Base-by-base conservation (phyloP, 2,797 vertebrate species). In the Pseudochirops cupreus region DNA sequence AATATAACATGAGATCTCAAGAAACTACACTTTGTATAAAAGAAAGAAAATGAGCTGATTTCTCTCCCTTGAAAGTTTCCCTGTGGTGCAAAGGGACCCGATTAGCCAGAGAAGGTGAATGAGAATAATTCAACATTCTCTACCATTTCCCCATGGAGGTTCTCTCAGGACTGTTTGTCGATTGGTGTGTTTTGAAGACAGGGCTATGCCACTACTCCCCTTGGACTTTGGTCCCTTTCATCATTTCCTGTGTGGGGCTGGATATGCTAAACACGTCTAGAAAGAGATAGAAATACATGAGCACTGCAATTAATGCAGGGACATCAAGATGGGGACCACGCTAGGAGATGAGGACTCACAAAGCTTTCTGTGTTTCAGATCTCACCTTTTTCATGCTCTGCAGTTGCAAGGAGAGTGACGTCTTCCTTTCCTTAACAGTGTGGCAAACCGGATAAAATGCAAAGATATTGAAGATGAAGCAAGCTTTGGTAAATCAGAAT, bases 81-180 rank as follows among this genome's bases (percentile, higher is more conserved):
- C 56, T 94, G 94, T 91, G 59, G 55, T 67, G 92, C 58, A 91
- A 96, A 97, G 93, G 90, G 91, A 96, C 91, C 59, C 18, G 46
- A 96, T 98, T 97, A 97, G 91, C 93, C 56, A 91, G 92, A 96
- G 95, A 95, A 94, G 92, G 95, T 91, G 91, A 96, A 96, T 96
- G 91, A 94, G 96, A 97, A 97, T 97, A 96, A 96, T 97, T 96
- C 92, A n/a, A 54, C 92, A 89, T 95, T 95, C 92, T 91, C 91
- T 3, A 9, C 39, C 24, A 33, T 95, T 94, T 97, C 96, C 96
- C 96, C n/a, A 21, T 24, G 90, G 90, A 93, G 52, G 29, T 58
- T 56, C 87, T 95, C 90, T 29, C 6, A 92, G 54, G 90, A 92
- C 92, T 94, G 93, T 95, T 95, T 91, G 94, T 97, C 29, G 3